Evolutionary conservation across 2,113 vertebrate species (phyloP), one percentile per base, ranked within the genome.

Genomic region (Columba livia): DNA sequence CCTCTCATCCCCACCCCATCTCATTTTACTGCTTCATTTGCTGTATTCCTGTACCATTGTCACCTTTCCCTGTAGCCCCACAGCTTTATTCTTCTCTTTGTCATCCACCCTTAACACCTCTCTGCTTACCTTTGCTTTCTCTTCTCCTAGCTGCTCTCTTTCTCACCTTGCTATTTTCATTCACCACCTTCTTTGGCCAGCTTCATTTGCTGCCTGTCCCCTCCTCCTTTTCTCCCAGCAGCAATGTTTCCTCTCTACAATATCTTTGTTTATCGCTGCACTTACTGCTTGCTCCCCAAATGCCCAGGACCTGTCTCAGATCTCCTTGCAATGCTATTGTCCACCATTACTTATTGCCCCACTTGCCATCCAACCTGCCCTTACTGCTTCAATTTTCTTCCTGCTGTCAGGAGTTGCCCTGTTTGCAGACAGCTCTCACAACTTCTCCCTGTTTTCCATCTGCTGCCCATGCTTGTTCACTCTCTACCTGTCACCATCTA

Each of bases 181-280:
- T 84, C 53, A 12, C 48, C 64, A 31, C 58, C 53, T 72, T 5
- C 60, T 89, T 54, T 61, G 58, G 16, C 18, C 67, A 44, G 31
- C 10, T 34, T 38, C 25, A 12, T 72, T 62, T 79, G 9, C 58
- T 83, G 15, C 15, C 20, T 31, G 4, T 14, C 12, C 28, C 19
- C 69, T 79, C 9, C 31, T 71, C 28, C 5, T 67, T n/a, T 31
- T 75, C n/a, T 80, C 23, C 38, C 31, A 72, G 25, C 38, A 74
- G 20, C 16, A 0, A 0, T 24, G 25, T 42, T 65, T 78, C 8
- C 34, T 73, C 23, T 36, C 60, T 69, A 25, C 29, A 31, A 1
- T 28, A 21, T 69, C 54, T 87, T 65, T 51, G 11, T 69, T 80
- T 77, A 29, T 34, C 5, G 0, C 42, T 62, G 25, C 40, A 32